These are phyloP conservation scores for Sus cebifrons DNA, from an alignment of 2,797 vertebrate genomes.

Conservation along the genomic window DNA sequence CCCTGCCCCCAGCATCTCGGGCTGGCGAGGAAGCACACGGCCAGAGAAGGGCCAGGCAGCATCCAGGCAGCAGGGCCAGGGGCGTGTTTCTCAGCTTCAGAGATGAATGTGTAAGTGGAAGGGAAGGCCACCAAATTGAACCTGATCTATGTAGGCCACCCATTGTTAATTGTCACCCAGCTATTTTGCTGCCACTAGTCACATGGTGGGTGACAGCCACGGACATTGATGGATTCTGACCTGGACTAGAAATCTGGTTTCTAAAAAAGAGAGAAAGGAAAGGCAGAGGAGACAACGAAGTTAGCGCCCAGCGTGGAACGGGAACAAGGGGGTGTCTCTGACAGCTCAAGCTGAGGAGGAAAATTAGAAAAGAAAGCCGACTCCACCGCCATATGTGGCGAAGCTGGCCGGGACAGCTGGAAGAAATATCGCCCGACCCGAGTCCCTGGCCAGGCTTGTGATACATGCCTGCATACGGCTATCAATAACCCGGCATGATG, in stretches of 20 bases:
- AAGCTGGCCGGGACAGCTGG: conserved; percentile 88
- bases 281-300: neutral
- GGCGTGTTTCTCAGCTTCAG: conserved; percentile 32
- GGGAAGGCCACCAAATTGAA: conserved; percentile 86
- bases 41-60: neutral
- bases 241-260: conserved; percentile 84
- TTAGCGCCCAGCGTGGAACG: conserved; percentile 73
- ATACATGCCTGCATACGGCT: conserved; percentile 88
- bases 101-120: conserved; percentile 80
- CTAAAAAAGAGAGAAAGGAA: neutral
- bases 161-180: conserved; percentile 84
- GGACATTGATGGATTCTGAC: conserved; percentile 86
- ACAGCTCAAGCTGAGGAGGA: conserved; percentile 88
- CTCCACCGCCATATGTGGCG: conserved; percentile 83
- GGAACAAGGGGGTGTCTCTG: conserved; percentile 77
- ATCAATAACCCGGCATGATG: conserved; percentile 91
- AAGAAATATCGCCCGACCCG: conserved; percentile 86
- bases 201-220: conserved; percentile 82
- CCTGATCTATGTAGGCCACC: conserved; percentile 84
- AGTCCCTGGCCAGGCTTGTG: conserved; percentile 86
- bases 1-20: neutral
- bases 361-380: conserved; percentile 88
- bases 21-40: neutral
- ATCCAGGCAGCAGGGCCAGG: neutral
- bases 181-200: conserved; percentile 76